phyloP scores from a whole-genome alignment of 2,113 vertebrate genomes.

The Chrysemys picta region DNA sequence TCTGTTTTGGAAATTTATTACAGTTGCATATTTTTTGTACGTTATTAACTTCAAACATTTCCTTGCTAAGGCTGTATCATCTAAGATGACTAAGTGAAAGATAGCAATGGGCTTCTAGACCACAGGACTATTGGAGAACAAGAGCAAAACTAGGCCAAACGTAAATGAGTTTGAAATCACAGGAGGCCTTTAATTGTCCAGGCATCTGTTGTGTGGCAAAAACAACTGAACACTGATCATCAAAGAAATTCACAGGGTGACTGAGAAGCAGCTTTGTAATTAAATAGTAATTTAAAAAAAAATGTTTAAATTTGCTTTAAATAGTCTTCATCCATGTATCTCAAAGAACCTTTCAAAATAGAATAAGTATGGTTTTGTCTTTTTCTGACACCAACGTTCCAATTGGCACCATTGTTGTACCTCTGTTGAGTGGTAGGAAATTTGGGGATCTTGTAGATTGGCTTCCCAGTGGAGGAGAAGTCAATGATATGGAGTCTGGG shows the following conservation, averaged over 20 bases:
- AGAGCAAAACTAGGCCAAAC: background rate
- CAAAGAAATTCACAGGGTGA: slow-evolving; percentile 49
- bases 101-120: background rate
- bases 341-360: background rate
- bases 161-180: background rate
- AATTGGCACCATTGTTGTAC: background rate
- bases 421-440: background rate
- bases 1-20: background rate
- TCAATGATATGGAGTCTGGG: background rate
- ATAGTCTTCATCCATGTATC: background rate
- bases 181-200: background rate
- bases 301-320: background rate
- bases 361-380: background rate
- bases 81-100: background rate
- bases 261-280: slow-evolving; percentile 43
- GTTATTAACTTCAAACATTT: background rate
- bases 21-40: background rate
- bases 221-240: slow-evolving; percentile 24
- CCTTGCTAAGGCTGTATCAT: background rate
- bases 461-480: background rate
- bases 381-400: background rate
- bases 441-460: background rate
- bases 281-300: background rate
- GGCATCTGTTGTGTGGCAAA: slow-evolving; percentile 62
- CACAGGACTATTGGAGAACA: background rate